phyloP scores from a whole-genome alignment of 1,140 invertebrate genomes.

The Phthorimaea operculella region DNA sequence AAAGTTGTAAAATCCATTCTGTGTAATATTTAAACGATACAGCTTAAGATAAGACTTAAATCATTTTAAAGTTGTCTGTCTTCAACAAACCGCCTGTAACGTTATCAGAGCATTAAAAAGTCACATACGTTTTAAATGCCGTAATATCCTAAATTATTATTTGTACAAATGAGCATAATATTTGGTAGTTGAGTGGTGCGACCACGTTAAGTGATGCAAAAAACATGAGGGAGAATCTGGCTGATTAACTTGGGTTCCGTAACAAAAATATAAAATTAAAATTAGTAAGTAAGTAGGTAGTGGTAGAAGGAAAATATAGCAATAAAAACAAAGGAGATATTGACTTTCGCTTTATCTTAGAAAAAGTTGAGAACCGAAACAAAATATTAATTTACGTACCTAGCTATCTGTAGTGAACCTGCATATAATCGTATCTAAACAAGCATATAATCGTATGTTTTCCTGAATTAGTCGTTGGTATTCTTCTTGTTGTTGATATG shows the following conservation, averaged over 20 bases:
- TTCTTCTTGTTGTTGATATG: no score
- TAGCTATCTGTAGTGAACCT: no score
- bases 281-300: no score
- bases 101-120: not conserved
- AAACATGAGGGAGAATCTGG: not conserved
- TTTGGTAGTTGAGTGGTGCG: constrained; percentile 14
- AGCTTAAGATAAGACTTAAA: not conserved
- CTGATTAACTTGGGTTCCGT: not conserved
- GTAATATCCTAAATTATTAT: constrained; percentile 5
- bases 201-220: constrained; percentile 4
- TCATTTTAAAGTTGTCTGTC: no score
- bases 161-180: constrained; percentile 13
- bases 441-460: no score
- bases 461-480: no score
- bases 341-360: no score
- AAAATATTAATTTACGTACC: no score
- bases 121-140: not conserved
- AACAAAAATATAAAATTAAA: not conserved
- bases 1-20: not conserved
- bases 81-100: not conserved
- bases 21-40: not conserved
- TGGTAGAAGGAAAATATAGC: no score
- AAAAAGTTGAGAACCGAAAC: no score
- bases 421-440: no score
- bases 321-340: no score